Evolutionary conservation across 2,888 invertebrate species (phyloP), one percentile per base, ranked within the genome.

Genomic region (Drosophila greeni): DNA sequence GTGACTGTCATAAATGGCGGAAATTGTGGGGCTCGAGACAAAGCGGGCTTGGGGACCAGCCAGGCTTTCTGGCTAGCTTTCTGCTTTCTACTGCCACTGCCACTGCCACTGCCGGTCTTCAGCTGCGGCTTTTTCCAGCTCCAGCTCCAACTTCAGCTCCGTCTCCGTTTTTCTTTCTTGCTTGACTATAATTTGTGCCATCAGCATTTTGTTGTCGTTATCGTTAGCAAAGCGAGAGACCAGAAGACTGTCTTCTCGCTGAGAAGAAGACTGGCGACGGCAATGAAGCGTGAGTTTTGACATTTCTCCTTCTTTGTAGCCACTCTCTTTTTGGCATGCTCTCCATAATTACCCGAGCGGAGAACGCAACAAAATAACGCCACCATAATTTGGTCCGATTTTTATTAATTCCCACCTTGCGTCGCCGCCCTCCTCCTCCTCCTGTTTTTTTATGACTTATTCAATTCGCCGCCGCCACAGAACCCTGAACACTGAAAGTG

Each of bases 1-100:
- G 81, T 82, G 85, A 76, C 84, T 82, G 85, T 84, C 85, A 85
- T 85, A 82, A 84, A 82, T 82, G 85, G 84, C 84, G 84, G 85
- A 85, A 84, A 82, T 85, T 82, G 84, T 82, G 84, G 82, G 84
- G 76, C 85, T 76, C 74, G 75, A 58, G 75, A 49, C 72, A 74
- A 68, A 61, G 61, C 57, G 76, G 57, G 54, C 62, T 65, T 62
- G 66, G 62, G 64, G 53, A 48, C 37, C n/a, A n/a, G n/a, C 49
- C 26, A 36, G 72, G 73, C 78, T 81, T 78, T 78, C 78, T 81
- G 81, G 82, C 66, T 74, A 74, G 82, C 78, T 69, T 64, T 61
- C 65, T 76, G 68, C 65, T 57, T 82, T 82, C 42, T 42, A 42
- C 39, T 1, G 20, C 76, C 77, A 82, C 77, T 55, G 67, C 68